These are phyloP conservation scores for Apis cerana DNA, from an alignment of 1,140 invertebrate genomes.

Conservation along the genomic window DNA sequence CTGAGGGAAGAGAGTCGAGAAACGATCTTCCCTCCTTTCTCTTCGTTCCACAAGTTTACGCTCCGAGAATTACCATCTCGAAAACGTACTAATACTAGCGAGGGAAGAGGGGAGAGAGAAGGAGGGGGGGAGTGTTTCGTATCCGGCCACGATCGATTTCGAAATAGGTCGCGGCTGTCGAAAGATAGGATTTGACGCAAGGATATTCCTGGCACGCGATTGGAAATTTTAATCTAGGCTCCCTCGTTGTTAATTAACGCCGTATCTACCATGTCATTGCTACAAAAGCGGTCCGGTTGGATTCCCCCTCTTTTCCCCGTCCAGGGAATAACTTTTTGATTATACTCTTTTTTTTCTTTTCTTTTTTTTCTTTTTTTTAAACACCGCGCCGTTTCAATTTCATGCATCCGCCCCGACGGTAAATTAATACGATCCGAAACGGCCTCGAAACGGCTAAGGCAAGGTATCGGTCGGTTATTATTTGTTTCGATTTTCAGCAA, in stretches of 20 bases:
- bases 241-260: not conserved
- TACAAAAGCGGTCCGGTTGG: not conserved
- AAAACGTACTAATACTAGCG: too few species aligned
- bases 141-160: not conserved
- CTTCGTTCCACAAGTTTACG: too few species aligned
- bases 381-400: too few species aligned
- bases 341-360: too few species aligned
- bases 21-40: too few species aligned
- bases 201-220: not conserved
- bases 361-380: not conserved
- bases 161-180: slow-evolving; percentile 8
- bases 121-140: too few species aligned
- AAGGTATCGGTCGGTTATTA: not conserved
- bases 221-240: not conserved
- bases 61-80: too few species aligned
- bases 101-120: too few species aligned
- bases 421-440: too few species aligned
- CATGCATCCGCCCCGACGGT: too few species aligned
- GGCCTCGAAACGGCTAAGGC: too few species aligned
- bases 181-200: not conserved
- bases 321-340: too few species aligned
- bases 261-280: not conserved
- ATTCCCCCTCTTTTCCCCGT: not conserved
- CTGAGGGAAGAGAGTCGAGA: not conserved
- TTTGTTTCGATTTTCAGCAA: not conserved